Base-by-base conservation (phyloP, 2,113 vertebrate genomes). In the Oenanthe oenanthe region DNA sequence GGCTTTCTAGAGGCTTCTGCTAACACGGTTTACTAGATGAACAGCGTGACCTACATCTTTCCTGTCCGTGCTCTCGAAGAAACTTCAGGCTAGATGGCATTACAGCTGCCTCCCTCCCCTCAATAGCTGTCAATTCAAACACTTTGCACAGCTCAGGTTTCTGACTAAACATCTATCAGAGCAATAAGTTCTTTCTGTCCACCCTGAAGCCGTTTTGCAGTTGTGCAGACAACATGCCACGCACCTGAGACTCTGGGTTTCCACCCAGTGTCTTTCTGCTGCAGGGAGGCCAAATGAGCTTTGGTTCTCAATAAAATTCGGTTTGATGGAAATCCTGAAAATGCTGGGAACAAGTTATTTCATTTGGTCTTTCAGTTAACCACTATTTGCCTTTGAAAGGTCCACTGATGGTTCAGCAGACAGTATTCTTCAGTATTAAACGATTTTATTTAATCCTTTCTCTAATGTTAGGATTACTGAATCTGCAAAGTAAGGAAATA, bases 181-280 rank as follows among this genome's bases (percentile, higher is more conserved):
- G 43, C 36, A 45, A 11, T 0, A 7, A 36, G 48, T 63, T 82
- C 34, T 48, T 58, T 62, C 6, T 31, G 36, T 14, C 17, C 61
- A 29, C 56, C 32, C 78, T 31, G 57, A 50, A 72, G 43, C 6
- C 0, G 0, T 81, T 89, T 29, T 72, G 61, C 18, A 62, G 36
- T 38, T 13, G 1, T 28, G 17, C 17, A 60, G 42, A 38, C 40
- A 57, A 29, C 5, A 6, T 10, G 25, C 51, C 38, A 11, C 36
- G 9, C 0, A 2, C 38, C 45, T 22, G 21, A 73, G 60, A 17
- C 11, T 51, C 5, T 0, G 0, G 14, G 32, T 57, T 73, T 58
- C 72, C 54, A 15, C 42, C 14, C 14, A 14, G 38, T 63, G 31
- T 26, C 53, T 2, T 78, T 66, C n/a, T 80, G 17, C 57, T 73